These are phyloP conservation scores for Hylyphantes graminicola DNA, from an alignment of 1,140 invertebrate genomes.

Conservation along the genomic window DNA sequence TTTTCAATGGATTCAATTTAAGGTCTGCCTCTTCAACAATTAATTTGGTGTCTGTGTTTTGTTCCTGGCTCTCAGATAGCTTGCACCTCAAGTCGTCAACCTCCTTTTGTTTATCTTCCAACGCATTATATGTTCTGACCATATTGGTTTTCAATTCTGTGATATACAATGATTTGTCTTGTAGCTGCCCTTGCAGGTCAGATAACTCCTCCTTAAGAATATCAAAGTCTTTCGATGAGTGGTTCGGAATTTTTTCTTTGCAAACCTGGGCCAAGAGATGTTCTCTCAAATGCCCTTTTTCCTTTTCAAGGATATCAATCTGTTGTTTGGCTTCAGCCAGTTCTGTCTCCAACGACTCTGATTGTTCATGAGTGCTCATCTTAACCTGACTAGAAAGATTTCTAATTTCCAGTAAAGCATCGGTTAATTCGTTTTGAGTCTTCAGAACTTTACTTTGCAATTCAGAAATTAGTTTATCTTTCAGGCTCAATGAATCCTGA, in stretches of 20 bases:
- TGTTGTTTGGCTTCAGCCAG: constrained; percentile 1
- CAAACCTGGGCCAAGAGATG: not conserved
- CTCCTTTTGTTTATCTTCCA: constrained; percentile 39
- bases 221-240: not conserved
- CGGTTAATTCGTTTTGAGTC: no score
- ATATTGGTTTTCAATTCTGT: constrained; percentile 45
- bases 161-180: constrained; percentile 32
- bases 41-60: not conserved
- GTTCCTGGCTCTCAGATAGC: not conserved
- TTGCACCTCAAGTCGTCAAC: constrained; percentile 22
- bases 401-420: no score
- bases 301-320: constrained; percentile 27
- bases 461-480: constrained; percentile 31
- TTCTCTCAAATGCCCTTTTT: constrained; percentile 39
- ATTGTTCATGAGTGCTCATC: not conserved
- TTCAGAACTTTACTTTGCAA: constrained; percentile 31
- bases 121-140: constrained; percentile 22
- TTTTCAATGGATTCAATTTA: not conserved
- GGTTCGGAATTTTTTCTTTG: not conserved
- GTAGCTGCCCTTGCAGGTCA: constrained; percentile 33
- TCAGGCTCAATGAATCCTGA: constrained; percentile 2
- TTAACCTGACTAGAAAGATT: no score
- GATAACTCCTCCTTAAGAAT: not conserved
- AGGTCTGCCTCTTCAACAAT: not conserved
- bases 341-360: constrained; percentile 32